Evolutionary conservation across 2,113 vertebrate species (phyloP).

Genomic region (Rhinolophus sinicus): DNA sequence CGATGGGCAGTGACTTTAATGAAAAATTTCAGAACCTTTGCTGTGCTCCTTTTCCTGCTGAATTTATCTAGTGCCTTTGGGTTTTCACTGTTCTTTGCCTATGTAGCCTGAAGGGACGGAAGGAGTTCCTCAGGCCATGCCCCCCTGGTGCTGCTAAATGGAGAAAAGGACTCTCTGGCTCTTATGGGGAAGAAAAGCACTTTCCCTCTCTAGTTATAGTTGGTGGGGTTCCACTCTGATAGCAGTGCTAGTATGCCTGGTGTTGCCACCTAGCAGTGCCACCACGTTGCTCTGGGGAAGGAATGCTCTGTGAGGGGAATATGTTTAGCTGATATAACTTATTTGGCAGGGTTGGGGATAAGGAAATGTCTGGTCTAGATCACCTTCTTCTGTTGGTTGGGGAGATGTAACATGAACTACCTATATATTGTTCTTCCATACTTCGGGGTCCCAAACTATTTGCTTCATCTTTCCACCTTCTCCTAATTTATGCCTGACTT

Average conservation of each 20-base stretch:
- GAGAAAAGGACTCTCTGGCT: background rate
- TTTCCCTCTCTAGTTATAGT: background rate
- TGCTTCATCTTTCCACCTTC: background rate
- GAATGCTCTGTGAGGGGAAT: background rate
- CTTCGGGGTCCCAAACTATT: background rate
- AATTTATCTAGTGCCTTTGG: background rate
- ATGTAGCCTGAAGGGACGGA: background rate
- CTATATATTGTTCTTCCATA: background rate
- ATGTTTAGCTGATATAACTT: background rate
- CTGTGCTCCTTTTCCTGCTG: background rate
- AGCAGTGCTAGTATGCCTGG: background rate
- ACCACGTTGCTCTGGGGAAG: background rate
- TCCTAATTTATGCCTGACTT: background rate
- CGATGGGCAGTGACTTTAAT: background rate
- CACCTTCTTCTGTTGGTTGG: background rate
- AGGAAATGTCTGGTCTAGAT: background rate
- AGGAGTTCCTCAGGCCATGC: background rate
- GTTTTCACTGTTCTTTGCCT: background rate
- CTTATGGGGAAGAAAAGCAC: background rate
- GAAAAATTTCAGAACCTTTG: background rate
- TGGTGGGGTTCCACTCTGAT: background rate
- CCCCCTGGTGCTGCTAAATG: background rate
- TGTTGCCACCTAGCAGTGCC: background rate
- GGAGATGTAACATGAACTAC: background rate
- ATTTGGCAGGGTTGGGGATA: background rate